Percentiles rank a stretch among this genome's conserved stretches.
Evolutionary conservation across 2,888 invertebrate genomes (phyloP).

Genomic region (Pyrochroa serraticornis): DNA sequence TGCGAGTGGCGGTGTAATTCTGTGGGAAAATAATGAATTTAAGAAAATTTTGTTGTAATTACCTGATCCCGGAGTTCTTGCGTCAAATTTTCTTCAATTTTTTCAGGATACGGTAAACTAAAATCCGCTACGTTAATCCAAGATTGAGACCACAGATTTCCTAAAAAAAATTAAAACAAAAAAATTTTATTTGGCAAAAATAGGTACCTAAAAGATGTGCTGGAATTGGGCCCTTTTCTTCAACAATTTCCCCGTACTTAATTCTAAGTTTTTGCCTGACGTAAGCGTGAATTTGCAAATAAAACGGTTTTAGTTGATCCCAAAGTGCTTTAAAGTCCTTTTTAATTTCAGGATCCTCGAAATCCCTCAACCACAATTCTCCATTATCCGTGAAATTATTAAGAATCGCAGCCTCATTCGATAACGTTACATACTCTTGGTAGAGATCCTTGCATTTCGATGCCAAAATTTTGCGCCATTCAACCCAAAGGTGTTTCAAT

Average conservation of each 20-base stretch:
- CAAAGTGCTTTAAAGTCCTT: conserved; percentile 72
- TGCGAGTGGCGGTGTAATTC: conserved; percentile 75
- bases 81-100: conserved; percentile 75
- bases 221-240: conserved; percentile 74
- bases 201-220: conserved; percentile 76
- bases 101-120: conserved; percentile 75
- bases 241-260: conserved; percentile 73
- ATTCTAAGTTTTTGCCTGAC: conserved; percentile 73
- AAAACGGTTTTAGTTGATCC: conserved; percentile 79
- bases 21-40: conserved; percentile 44
- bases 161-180: too few relatives aligned
- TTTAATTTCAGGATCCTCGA: conserved; percentile 74
- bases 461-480: conserved; percentile 79
- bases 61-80: conserved; percentile 74
- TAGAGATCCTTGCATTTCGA: conserved; percentile 63
- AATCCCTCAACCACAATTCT: conserved; percentile 73
- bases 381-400: conserved; percentile 75
- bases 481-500: conserved; percentile 77
- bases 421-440: conserved; percentile 69
- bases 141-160: conserved; percentile 83
- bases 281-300: conserved; percentile 83
- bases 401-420: conserved; percentile 73
- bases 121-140: conserved; percentile 74
- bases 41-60: conserved; percentile 15
- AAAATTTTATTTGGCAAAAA: too few relatives aligned